Evolutionary conservation across 2,797 vertebrate species (phyloP), one percentile per base, ranked within the genome.

Genomic region (Pseudotriccus pelzelni): DNA sequence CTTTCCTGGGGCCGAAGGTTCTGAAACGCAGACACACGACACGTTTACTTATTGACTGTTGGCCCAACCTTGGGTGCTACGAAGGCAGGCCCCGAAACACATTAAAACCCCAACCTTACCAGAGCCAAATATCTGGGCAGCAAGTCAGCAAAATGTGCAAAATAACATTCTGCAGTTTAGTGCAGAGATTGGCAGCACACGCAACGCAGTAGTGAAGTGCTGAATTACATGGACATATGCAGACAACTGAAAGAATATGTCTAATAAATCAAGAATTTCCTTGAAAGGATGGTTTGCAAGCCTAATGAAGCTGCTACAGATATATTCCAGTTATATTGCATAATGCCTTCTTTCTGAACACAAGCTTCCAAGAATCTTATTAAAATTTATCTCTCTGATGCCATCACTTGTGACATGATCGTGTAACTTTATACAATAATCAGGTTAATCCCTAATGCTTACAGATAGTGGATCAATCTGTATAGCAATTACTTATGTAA

Each of bases 1-100:
- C 97, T 99, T 97, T 99, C 99, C 98, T 99, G 99, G 96, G 98
- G 98, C 97, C 99, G 98, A 66, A 99, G 98, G 95, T 99, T 99
- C 99, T 99, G 97, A 74, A 96, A 96, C 1, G 93, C 75, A 96
- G 93, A 96, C 88, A 94, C 36, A 95, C 0, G 21, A 87, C 53
- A 87, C 0, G 1, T 39, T 86, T 72, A 87, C 79, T 95, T 43
- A 94, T 1, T 43, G 58, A 66, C 72, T 81, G 78, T 46, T 20
- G 49, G 12, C 52, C 56, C 67, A 32, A 3, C 60, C 60, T 7
- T 6, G 58, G 43, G 2, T 7, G 12, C 46, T 20, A 41, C 0
- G n/a, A 36, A 72, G 27, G 13, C 55, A 77, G 77, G 39, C 23
- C 75, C 68, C 58, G 24, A 82, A 83, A 75, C 17, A 30, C 17